A percentile compares a stretch with the other conserved stretches of the same genome.
Evolutionary conservation across 1,140 invertebrate genomes (phyloP).

Genomic region (Orchesella cincta): DNA sequence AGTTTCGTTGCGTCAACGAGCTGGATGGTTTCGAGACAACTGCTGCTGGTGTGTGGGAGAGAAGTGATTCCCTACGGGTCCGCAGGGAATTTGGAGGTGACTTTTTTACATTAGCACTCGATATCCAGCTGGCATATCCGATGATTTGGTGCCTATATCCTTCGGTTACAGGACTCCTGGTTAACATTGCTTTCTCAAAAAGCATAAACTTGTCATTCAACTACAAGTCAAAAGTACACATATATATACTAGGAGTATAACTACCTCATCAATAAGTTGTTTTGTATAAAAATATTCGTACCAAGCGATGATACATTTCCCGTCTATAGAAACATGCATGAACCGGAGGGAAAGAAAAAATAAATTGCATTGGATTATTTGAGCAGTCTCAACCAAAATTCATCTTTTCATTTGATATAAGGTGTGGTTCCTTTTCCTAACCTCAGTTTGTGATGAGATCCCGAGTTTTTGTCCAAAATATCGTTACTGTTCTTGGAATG

Average conservation of each 20-base stretch:
- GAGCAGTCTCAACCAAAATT: too few relatives aligned
- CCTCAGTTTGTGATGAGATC: constrained; percentile 22
- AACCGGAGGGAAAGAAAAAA: neutral
- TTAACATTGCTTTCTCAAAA: constrained; percentile 45
- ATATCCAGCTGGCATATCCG: constrained; percentile 35
- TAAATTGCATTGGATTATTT: neutral
- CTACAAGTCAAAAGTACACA: too few relatives aligned
- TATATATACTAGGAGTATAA: too few relatives aligned
- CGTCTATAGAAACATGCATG: neutral
- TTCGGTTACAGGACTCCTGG: constrained; percentile 38
- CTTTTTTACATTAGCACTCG: neutral
- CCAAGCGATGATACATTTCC: constrained; percentile 8
- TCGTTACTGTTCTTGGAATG: constrained; percentile 26
- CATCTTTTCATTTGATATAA: neutral
- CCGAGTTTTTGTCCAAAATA: neutral
- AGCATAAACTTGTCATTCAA: constrained; percentile 49
- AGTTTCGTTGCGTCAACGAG: neutral
- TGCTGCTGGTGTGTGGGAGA: neutral
- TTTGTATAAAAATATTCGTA: too few relatives aligned
- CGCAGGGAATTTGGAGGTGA: constrained; percentile 2
- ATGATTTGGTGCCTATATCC: constrained; percentile 48
- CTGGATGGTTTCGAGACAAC: neutral
- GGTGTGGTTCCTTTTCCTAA: neutral
- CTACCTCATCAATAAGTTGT: too few relatives aligned
- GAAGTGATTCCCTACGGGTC: neutral